These are phyloP conservation scores for Drosophila phalerata DNA, from an alignment of 2,888 invertebrate species.

Conservation along the genomic window DNA sequence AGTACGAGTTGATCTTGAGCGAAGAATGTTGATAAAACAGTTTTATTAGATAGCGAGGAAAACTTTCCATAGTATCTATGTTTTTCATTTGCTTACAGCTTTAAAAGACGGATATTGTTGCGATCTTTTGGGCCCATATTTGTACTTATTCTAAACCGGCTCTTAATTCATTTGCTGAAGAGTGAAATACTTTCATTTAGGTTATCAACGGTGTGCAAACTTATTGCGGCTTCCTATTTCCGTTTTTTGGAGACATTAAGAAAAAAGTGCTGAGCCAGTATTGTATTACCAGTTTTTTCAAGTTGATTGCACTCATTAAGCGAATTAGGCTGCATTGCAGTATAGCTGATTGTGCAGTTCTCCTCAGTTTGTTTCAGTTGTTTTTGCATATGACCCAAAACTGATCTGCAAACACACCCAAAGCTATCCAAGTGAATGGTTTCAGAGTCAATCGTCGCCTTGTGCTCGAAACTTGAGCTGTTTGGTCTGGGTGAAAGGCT, in stretches of 20 bases:
- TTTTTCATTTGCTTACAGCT: neutral
- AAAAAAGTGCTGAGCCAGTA: slow-evolving; percentile 25
- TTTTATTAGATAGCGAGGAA: too few relatives aligned
- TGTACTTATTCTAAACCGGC: neutral
- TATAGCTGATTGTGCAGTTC: slow-evolving; percentile 57
- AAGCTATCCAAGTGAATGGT: slow-evolving; percentile 57
- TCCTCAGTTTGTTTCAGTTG: slow-evolving; percentile 25
- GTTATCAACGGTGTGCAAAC: slow-evolving; percentile 20
- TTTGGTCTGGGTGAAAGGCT: slow-evolving; percentile 53
- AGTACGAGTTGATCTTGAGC: too few relatives aligned
- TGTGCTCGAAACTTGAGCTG: slow-evolving; percentile 36
- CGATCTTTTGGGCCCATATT: neutral
- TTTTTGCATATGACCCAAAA: slow-evolving; percentile 73
- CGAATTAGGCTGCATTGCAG: slow-evolving; percentile 48
- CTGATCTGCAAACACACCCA: slow-evolving; percentile 55
- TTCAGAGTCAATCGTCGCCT: slow-evolving; percentile 43
- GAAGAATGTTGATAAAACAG: too few relatives aligned
- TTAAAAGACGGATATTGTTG: neutral
- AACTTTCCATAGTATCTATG: too few relatives aligned
- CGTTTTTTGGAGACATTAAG: slow-evolving; percentile 37
- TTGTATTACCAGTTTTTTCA: slow-evolving; percentile 53
- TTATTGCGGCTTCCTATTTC: slow-evolving; percentile 72
- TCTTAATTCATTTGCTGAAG: neutral
- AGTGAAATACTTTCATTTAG: slow-evolving; percentile 27
- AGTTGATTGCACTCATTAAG: slow-evolving; percentile 68